These are phyloP conservation scores for Poecile montanus DNA, from an alignment of 2,797 vertebrate species.

Conservation along the genomic window DNA sequence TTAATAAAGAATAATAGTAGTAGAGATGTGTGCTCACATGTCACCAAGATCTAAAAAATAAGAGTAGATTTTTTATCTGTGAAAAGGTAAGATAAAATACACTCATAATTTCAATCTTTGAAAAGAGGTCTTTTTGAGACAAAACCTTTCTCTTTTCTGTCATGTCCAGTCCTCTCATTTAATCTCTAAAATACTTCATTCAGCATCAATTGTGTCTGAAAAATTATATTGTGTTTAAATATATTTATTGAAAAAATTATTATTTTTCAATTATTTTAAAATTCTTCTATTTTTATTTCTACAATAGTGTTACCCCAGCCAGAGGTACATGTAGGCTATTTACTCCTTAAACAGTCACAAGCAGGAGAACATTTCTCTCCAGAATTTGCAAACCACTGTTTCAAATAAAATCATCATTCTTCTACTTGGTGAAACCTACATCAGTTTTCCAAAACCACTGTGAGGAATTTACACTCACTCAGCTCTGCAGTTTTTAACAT, in stretches of 20 bases:
- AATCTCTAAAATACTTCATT: not conserved
- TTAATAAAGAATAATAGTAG: not conserved
- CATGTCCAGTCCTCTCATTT: not conserved
- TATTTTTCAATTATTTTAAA: not conserved
- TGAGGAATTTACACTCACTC: not conserved
- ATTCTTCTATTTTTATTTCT: not conserved
- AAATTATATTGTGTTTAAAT: not conserved
- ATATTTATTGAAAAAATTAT: not conserved
- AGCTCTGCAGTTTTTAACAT: not conserved
- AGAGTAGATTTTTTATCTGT: not conserved
- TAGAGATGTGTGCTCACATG: not conserved
- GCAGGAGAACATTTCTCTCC: not conserved
- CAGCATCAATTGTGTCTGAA: not conserved
- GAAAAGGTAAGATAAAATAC: not conserved
- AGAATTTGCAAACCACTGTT: not conserved
- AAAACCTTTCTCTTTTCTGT: not conserved
- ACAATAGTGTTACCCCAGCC: not conserved
- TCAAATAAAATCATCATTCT: not conserved
- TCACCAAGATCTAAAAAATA: not conserved
- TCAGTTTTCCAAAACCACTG: not conserved
- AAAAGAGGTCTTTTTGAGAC: fast-evolving
- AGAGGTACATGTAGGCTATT: not conserved
- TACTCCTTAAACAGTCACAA: not conserved
- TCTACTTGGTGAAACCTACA: not conserved
- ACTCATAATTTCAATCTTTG: not conserved